Evolutionary conservation across 1,140 invertebrate species (phyloP), one percentile per base, ranked within the genome.

Genomic region (Neotoxoptera formosana): DNA sequence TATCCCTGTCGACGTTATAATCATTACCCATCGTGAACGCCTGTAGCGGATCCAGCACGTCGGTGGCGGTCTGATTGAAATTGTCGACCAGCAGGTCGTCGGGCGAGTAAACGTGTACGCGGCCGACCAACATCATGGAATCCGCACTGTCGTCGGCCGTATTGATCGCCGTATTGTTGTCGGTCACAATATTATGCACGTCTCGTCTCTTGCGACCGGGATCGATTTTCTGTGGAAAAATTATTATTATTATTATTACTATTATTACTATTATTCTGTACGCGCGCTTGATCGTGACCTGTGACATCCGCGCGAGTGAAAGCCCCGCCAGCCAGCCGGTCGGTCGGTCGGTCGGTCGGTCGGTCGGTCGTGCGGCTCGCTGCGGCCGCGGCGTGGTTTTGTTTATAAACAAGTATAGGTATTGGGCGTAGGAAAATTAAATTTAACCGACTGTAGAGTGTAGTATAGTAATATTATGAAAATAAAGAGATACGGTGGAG

Each of bases 61-160:
- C 53, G 67, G 11, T 36, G 93, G 93, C 53, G 91, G 95, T 94
- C 34, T 94, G 89, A 93, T 94, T 94, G 51, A 94, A 34, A 94
- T 95, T 93, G 81, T 94, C 92, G 91, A 94, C 93, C 87, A 95
- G 95, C 36, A 97, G 94, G 94, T 97, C 96, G 94, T 97, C 96
- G 23, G 96, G 96, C 94, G 97, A 96, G n/a, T 97, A 96, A 3
- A 97, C 96, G 94, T 96, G 96, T 91, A 97, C 96, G 41, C 96
- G 96, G 94, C 97, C 97, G 41, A 95, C 96, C 93, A 97, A 96
- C 51, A 96, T 96, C 0, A 97, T 95, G 0, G 96, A 95, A 76
- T 96, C 96, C 34, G 96, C 96, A 34, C 94, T 95, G 94, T 91
- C 93, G 94, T 90, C 41, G 51, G 21, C 81, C 1, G 51, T 93